Percentiles rank a stretch among this genome's conserved stretches.
Conservation (phyloP, 2,797 vertebrate species). For the Coendou prehensilis region DNA sequence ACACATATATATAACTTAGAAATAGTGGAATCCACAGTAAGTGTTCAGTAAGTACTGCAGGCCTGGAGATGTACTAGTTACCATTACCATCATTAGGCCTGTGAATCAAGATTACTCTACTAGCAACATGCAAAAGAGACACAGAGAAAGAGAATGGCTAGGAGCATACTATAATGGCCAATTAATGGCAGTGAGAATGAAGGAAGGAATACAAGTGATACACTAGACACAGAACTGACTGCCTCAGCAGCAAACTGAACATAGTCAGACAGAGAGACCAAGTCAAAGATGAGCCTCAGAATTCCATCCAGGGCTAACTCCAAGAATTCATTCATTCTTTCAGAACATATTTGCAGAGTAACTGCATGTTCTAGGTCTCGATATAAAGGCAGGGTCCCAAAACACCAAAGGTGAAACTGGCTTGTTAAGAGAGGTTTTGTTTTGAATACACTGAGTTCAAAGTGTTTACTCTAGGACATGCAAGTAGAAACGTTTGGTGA, state of each 20-base stretch:
- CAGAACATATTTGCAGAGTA: background rate
- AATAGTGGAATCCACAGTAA: background rate
- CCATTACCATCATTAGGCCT: background rate
- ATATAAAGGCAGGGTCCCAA: background rate
- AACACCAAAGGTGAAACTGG: slow-evolving; percentile 7
- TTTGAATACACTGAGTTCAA: slow-evolving; percentile 17
- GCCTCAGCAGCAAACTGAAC: background rate
- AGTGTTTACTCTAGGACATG: background rate
- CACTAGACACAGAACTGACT: background rate
- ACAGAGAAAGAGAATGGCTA: slow-evolving; percentile 2
- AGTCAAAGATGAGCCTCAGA: slow-evolving; percentile 57
- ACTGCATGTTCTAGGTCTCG: slow-evolving; percentile 13
- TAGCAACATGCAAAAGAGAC: background rate
- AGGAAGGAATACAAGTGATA: slow-evolving; percentile 1
- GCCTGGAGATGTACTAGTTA: background rate
- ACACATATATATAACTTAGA: background rate
- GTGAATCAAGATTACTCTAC: slow-evolving; percentile 36
- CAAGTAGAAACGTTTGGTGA: slow-evolving; percentile 23
- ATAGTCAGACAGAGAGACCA: background rate
- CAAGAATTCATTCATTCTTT: slow-evolving; percentile 43
- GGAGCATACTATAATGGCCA: background rate
- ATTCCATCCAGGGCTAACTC: background rate
- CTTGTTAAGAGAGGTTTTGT: slow-evolving; percentile 16
- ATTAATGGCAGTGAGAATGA: background rate
- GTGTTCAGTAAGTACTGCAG: background rate